A percentile compares a stretch with the other conserved stretches of the same genome.
Evolutionary conservation across 2,113 vertebrate species (phyloP).

Genomic region (Lepus timidus): DNA sequence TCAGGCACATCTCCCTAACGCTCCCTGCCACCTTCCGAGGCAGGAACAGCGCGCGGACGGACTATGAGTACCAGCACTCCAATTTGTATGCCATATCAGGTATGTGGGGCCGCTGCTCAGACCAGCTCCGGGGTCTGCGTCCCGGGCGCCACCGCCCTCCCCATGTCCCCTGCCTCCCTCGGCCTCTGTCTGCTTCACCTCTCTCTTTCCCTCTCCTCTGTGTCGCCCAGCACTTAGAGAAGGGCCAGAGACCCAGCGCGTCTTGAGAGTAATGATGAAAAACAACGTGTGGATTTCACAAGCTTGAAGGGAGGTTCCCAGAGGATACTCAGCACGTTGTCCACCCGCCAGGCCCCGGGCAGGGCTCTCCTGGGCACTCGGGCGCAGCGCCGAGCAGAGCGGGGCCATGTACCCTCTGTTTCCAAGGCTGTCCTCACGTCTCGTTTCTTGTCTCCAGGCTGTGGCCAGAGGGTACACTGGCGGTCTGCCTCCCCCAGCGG

Average conservation of each 20-base stretch:
- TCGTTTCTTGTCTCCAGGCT: constrained; percentile 18
- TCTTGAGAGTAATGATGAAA: constrained; percentile 67
- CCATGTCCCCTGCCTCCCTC: rapidly evolving
- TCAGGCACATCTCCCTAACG: constrained; percentile 97
- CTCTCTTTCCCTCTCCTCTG: neutral
- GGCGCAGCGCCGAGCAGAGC: neutral
- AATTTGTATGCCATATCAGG: constrained; percentile 93
- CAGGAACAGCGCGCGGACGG: constrained; percentile 88
- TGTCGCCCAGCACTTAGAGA: neutral
- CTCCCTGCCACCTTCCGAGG: constrained; percentile 93
- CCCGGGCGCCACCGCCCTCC: neutral
- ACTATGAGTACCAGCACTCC: constrained; percentile 90
- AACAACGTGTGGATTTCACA: constrained; percentile 36
- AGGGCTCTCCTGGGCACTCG: neutral
- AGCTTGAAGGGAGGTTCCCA: constrained; percentile 56
- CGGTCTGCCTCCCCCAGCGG: rapidly evolving
- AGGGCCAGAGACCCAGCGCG: neutral
- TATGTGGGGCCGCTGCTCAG: constrained; percentile 49
- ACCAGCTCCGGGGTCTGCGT: neutral
- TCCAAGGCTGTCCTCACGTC: constrained; percentile 39
- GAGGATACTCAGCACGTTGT: neutral
- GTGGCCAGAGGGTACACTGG: neutral
- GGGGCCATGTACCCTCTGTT: neutral
- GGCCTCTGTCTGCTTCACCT: neutral
- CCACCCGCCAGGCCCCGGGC: constrained; percentile 30